Base-by-base conservation (phyloP, 1,140 invertebrate species). In the Drosophila tsacasi region DNA sequence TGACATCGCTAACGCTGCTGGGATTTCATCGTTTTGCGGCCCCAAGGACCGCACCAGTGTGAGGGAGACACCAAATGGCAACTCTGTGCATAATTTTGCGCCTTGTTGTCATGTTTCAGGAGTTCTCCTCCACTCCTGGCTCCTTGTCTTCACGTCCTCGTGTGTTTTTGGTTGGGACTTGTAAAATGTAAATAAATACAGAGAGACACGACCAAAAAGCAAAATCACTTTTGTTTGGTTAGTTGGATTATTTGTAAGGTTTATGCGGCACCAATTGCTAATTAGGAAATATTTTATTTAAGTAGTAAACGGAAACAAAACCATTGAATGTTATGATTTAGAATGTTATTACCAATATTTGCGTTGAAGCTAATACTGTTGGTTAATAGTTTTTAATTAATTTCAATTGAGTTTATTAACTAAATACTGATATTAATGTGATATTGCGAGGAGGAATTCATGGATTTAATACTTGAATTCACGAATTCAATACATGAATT, bases 181-280 rank as follows among this genome's bases (percentile, higher is more conserved):
- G 84, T 90, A 84, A 89, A 90, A 89, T 89, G 85, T 90, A 89
- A 89, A 90, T 89, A 89, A 89, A 87, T 89, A 77, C 83, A 46
- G 19, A 55, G 63, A 37, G 23, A 50, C 74, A 68, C 52, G 44
- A 50, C 66, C 64, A 13, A 61, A 52, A 68, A 60, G 84, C 17
- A 74, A 81, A 80, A 72, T 79, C 62, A 71, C 60, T 65, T 74
- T 67, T 86, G 80, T 83, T 79, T 66, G 76, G 47, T 50, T 78
- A 77, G 66, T 58, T 75, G 42, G 40, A 71, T 27, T 63, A 50
- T 40, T 55, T 64, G 9, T 57, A 44, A 46, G 37, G 81, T 83
- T 89, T 89, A 81, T 83, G 69, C 84, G 75, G 54, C 32, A 10
- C 27, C 39, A 64, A 55, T 21, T 39, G 54, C 2, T 55, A 25